A percentile compares a stretch with the other conserved stretches of the same genome.
Conservation (phyloP, 2,888 invertebrate species). For the Frankliniella fusca region DNA sequence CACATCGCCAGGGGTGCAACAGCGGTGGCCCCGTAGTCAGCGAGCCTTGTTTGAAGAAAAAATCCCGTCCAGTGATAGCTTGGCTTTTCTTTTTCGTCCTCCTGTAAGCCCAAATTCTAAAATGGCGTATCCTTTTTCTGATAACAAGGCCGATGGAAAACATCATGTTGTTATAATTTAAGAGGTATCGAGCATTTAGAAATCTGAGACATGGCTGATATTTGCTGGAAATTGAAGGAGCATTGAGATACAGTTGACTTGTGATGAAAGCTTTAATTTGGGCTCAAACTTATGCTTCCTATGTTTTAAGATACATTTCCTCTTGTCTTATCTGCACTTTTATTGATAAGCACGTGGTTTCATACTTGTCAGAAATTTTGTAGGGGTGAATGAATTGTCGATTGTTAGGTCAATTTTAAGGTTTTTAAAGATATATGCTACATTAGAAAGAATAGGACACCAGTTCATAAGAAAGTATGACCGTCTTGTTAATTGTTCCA, state of each 20-base stretch:
- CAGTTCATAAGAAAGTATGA: neutral
- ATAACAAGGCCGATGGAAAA: too few species aligned
- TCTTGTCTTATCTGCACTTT: neutral
- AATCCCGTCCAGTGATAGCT: too few species aligned
- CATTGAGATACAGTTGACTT: neutral
- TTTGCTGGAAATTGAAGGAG: neutral
- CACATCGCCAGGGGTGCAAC: neutral
- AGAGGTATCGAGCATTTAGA: neutral
- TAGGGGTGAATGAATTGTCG: neutral
- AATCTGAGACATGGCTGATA: neutral
- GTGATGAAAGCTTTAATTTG: constrained; percentile 14
- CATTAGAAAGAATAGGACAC: neutral
- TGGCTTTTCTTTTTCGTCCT: too few species aligned
- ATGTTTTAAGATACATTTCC: neutral
- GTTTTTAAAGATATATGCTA: neutral
- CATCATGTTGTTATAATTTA: too few species aligned
- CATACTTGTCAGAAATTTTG: neutral
- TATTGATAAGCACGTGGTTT: neutral
- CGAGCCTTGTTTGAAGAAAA: too few species aligned
- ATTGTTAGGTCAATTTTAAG: neutral
- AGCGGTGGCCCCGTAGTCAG: too few species aligned
- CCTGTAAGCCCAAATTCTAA: neutral
- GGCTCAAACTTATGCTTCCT: neutral
- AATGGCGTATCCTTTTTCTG: neutral
- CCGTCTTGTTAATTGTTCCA: neutral